Base-by-base conservation (phyloP, 1,140 invertebrate species). In the Asobara japonica region DNA sequence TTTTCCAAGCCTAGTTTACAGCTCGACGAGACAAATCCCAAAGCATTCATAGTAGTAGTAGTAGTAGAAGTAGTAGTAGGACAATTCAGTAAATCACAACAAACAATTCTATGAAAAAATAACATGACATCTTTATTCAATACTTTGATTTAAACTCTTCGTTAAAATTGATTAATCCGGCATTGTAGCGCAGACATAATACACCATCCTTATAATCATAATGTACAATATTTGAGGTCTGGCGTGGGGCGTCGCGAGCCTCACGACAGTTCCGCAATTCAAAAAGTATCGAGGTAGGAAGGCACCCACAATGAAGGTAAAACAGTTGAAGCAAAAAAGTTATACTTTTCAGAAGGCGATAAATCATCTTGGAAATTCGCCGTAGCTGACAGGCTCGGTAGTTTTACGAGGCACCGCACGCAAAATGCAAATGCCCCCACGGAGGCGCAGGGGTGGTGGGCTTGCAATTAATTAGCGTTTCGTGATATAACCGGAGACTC, bases 391-490 rank as follows among this genome's bases (percentile, higher is more conserved):
- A 84, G 80, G 75, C 79, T 80, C 81, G 66, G 83, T 84, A 85
- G 83, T 84, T 84, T 85, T 83, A 84, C 81, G 83, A 85, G 78
- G 75, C 76, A 74, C 75, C 72, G 84, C 84, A 85, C 84, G 84
- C 84, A 82, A 85, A 84, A 84, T 84, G 84, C 83, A 84, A 84
- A 85, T 73, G 78, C 69, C 68, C 41, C 71, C 73, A 56, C 51
- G 51, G 65, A 66, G 68, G 68, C 69, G 73, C 68, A 38, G 60
- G 48, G 65, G 45, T 66, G 71, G 76, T 79, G 76, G 78, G 78
- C 81, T 84, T 82, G 82, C 83, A 84, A 85, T 85, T 85, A 85
- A 85, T 84, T 85, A 84, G 82, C 79, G 80, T 85, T 85, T 82
- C 82, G 83, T 84, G 84, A 85, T 82, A 84, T 82, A 85, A 29